Conservation (phyloP, 2,888 invertebrate genomes). For the Eurytoma californica region DNA sequence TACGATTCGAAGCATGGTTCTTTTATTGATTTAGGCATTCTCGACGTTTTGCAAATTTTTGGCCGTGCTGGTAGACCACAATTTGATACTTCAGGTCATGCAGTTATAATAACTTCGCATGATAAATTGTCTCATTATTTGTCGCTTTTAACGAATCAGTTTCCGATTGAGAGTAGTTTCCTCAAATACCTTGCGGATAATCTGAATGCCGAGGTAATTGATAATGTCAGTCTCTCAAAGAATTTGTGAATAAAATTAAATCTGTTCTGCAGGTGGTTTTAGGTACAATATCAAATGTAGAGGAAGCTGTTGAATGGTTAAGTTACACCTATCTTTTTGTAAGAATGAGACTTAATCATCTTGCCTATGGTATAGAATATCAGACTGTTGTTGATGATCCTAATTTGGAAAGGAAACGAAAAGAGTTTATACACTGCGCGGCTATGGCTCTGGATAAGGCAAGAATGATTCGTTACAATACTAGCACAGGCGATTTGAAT, state of each 20-base stretch:
- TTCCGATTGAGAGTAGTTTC: slow-evolving; percentile 99
- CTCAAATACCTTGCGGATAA: slow-evolving; percentile 94
- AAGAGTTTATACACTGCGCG: slow-evolving; percentile 86
- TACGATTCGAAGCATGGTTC: slow-evolving; percentile 97
- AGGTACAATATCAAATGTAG: slow-evolving; percentile 96
- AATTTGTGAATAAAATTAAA: neutral
- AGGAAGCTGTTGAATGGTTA: slow-evolving; percentile 98
- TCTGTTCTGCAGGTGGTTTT: slow-evolving; percentile 77
- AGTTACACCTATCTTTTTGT: slow-evolving; percentile 97
- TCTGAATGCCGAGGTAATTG: slow-evolving; percentile 93
- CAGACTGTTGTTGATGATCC: slow-evolving; percentile 85
- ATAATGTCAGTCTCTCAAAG: slow-evolving; percentile 31
- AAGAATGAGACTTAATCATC: slow-evolving; percentile 94
- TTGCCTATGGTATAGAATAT: slow-evolving; percentile 83
- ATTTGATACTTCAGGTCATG: slow-evolving; percentile 95
- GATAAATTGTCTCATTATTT: slow-evolving; percentile 95
- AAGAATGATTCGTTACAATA: slow-evolving; percentile 94
- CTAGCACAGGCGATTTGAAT: slow-evolving; percentile 87
- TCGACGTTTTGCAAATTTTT: slow-evolving; percentile 98
- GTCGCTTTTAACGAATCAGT: slow-evolving; percentile 94
- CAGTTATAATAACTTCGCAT: slow-evolving; percentile 95
- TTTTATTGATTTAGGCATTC: slow-evolving; percentile 95
- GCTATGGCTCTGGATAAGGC: slow-evolving; percentile 93
- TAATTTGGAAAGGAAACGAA: slow-evolving; percentile 85
- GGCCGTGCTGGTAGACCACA: slow-evolving; percentile 99